phyloP scores from a whole-genome alignment of 2,797 vertebrate genomes.

The Leucoraja ocellata region DNA sequence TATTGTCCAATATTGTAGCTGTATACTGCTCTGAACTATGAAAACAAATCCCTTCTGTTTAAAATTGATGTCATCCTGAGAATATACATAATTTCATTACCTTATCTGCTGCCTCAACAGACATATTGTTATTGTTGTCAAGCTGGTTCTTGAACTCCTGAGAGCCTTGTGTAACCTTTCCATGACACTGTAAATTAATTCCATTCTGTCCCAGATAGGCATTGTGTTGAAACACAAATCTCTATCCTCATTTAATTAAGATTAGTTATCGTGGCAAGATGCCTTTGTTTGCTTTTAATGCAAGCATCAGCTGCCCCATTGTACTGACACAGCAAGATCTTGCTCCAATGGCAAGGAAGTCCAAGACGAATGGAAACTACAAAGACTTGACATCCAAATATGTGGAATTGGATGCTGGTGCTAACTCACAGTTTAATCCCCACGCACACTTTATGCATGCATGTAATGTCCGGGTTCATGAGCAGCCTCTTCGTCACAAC shows the following conservation, averaged over 20 bases:
- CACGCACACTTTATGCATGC: too few species aligned
- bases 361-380: too few species aligned
- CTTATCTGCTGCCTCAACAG: not conserved
- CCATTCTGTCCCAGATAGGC: not conserved
- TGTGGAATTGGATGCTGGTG: too few species aligned
- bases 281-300: not conserved
- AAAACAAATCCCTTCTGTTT: not conserved
- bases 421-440: too few species aligned
- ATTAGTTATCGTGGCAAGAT: not conserved
- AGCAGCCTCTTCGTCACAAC: too few species aligned
- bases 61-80: not conserved
- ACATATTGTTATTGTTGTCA: not conserved
- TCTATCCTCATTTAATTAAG: not conserved
- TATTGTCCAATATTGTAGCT: not conserved
- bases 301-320: not conserved
- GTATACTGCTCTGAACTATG: not conserved
- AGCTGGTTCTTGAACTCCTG: not conserved
- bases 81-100: not conserved
- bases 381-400: too few species aligned
- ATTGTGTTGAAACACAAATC: not conserved
- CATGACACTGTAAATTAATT: not conserved
- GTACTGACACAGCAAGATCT: too few species aligned
- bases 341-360: too few species aligned
- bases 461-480: too few species aligned
- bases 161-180: not conserved